phyloP scores from a whole-genome alignment of 37 sponge, comb jelly and placozoan species.

The Ephydatia muelleri region DNA sequence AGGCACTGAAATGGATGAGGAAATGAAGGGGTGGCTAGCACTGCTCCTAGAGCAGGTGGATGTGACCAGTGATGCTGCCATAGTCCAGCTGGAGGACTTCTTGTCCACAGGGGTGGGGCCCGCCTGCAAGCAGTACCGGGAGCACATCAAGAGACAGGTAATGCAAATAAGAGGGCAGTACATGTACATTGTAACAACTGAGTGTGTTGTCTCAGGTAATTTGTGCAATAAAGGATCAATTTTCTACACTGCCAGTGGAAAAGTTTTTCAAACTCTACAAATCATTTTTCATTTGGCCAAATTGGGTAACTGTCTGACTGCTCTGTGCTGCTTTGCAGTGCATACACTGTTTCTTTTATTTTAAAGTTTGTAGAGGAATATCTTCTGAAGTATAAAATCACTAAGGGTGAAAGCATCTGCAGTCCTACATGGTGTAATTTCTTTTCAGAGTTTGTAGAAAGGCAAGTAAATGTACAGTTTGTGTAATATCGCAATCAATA shows the following conservation, averaged over 20 bases:
- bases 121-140: slow-evolving; percentile 19
- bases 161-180: not conserved
- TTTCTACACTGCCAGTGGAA: slow-evolving; percentile 17
- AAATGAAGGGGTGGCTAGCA: slow-evolving; percentile 26
- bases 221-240: slow-evolving; percentile 14
- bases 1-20: slow-evolving; percentile 2
- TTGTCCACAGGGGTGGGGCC: not conserved
- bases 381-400: slow-evolving; percentile 31
- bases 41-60: slow-evolving; percentile 52
- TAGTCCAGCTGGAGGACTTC: slow-evolving; percentile 23
- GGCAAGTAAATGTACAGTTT: slow-evolving; percentile 6
- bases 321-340: not conserved
- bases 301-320: slow-evolving; percentile 16
- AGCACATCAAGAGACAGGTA: slow-evolving; percentile 20
- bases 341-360: not conserved
- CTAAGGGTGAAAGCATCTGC: slow-evolving; percentile 14
- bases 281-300: slow-evolving; percentile 59
- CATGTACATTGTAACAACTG: not conserved
- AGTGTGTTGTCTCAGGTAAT: slow-evolving; percentile 16
- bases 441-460: slow-evolving; percentile 29
- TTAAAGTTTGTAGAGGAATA: slow-evolving; percentile 44
- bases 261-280: slow-evolving; percentile 52
- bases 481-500: not conserved
- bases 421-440: slow-evolving; percentile 52
- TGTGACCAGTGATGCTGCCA: slow-evolving; percentile 18